Base-by-base conservation (phyloP, 1,140 invertebrate genomes). In the Capitella teleta region DNA sequence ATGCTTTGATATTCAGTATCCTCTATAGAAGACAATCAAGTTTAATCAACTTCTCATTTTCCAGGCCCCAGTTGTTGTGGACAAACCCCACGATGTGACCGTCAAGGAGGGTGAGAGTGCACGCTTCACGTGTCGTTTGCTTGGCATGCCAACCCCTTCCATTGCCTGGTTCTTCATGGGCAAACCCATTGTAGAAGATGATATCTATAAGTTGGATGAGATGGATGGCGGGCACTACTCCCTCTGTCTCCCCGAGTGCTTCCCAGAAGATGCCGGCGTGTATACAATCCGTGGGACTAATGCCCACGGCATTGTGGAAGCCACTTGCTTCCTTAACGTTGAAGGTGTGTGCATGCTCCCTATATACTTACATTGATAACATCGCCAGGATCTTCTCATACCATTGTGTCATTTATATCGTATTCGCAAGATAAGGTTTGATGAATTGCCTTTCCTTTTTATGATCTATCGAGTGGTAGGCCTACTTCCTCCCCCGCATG, bases 71-170 rank as follows among this genome's bases (percentile, higher is more conserved):
- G 26, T 10, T 25, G 23, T 26, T 51, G 43, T 55, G 32, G 53
- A 53, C 23, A 46, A 59, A 37, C 54, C 56, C 49, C 52, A 59
- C 28, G 60, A 66, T 47, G 36, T 62, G 14, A 58, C 53, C 6
- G 59, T 66, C 8, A 58, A 56, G 24, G 92, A 96, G 72, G 88
- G 94, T 57, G 87, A 92, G 63, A 82, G 85, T 61, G 91, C 87
- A 8, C 80, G 82, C 68, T 96, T 97, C 68, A 86, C 91, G 67
- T 90, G 93, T 47, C 44, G 44, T 23, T 19, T 52, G n/a, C 25
- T 36, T 24, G 19, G 26, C 2, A 45, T 28, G 23, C 16, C 16
- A 87, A 91, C 70, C 94, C 92, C 65, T 87, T 21, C 41, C 12
- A 34, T 46, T 34, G 18, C 10, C 12, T 52, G 50, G 50, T 52